Evolutionary conservation across 2,113 vertebrate species (phyloP).

Genomic region (Crotophaga sulcirostris): DNA sequence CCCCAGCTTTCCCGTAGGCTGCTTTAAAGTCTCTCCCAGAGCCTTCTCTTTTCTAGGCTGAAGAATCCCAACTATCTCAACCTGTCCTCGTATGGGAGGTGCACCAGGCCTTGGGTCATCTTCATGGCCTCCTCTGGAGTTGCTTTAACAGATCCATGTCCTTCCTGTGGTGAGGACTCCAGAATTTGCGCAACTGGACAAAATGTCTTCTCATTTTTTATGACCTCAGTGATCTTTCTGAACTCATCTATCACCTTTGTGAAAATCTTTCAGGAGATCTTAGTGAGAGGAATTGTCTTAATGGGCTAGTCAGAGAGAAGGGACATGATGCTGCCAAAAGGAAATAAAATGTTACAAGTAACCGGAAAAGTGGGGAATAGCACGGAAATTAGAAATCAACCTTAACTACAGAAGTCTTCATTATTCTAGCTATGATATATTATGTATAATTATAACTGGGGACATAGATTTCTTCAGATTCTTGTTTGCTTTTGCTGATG

Average conservation of each 20-base stretch:
- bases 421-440: not conserved
- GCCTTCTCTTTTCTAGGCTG: too few relatives aligned
- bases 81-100: too few relatives aligned
- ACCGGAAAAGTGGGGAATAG: not conserved
- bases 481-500: constrained; percentile 50
- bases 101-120: too few relatives aligned
- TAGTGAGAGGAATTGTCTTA: not conserved
- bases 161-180: too few relatives aligned
- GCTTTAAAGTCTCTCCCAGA: too few relatives aligned
- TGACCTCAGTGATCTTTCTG: not conserved
- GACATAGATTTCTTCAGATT: not conserved
- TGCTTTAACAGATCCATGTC: too few relatives aligned
- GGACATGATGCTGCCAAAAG: not conserved
- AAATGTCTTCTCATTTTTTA: not conserved
- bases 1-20: too few relatives aligned
- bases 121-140: too few relatives aligned
- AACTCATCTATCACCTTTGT: not conserved
- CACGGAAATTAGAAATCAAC: not conserved
- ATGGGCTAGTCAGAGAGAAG: not conserved
- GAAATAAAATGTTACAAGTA: not conserved
- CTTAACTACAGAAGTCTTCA: not conserved
- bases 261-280: not conserved
- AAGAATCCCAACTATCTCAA: too few relatives aligned
- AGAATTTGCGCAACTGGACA: not conserved
- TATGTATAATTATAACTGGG: not conserved